Evolutionary conservation across 2,888 invertebrate species (phyloP), one percentile per base, ranked within the genome.

Genomic region (Sarcophaga variegata): DNA sequence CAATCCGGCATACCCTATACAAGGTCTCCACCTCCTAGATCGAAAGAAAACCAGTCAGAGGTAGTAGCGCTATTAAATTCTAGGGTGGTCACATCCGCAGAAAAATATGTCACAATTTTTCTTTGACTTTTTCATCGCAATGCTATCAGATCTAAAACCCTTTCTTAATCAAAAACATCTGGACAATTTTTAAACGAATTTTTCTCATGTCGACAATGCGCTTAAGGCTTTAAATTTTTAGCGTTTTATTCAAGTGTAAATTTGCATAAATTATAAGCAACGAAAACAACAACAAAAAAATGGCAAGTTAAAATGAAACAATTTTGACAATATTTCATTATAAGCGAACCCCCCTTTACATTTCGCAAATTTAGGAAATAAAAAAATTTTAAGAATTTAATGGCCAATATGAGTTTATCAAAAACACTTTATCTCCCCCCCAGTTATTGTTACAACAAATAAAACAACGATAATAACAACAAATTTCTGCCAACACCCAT

Each of bases 371-470:
- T 37, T 10, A 10, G 37, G 37, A 37, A 6, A 37, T 1, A 8
- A 37, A 37, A 37, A 10, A 70, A 49, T 27, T 49, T 8, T n/a
- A 71, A 79, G 63, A 63, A 64, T 69, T 69, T 67, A 60, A 54
- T 17, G 14, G 54, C 54, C 60, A 64, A 71, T 64, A 63, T 64
- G 63, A 64, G n/a, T 63, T n/a, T 72, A 72, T 80, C 80, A 60
- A 67, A 74, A 74, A 67, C 59, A n/a, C 47, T 60, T 74, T 81
- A 81, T 81, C 81, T 81, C 60, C 81, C 22, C 72, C 72, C 80
- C 63, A 63, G n/a, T 62, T 62, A 20, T 60, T 12, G 20, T n/a
- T 8, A 49, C n/a, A 47, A 62, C 17, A n/a, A n/a, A 5, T 27
- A 6, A 12, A 71, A n/a, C 59, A 66, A 54, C 54, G 45, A 76